Percentiles rank a stretch among this genome's conserved stretches.
Conservation (phyloP, 2,797 vertebrate species). For the Ispidina lecontei region DNA sequence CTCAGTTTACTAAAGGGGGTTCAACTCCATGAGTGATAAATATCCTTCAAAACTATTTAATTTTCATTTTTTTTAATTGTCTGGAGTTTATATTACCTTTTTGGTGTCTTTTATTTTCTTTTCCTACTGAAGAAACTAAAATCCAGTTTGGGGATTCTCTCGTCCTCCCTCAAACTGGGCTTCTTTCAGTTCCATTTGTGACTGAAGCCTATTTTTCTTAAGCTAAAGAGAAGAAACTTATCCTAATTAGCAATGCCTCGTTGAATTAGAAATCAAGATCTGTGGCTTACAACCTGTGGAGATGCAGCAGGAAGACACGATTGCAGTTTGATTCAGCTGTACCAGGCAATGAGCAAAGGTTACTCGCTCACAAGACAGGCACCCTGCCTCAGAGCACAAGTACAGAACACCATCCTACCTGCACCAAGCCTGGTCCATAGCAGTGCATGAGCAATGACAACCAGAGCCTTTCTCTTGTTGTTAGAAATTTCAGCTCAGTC, state of each 20-base stretch:
- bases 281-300: slow-evolving; percentile 36
- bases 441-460: background rate
- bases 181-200: background rate
- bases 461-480: background rate
- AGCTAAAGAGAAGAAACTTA: background rate
- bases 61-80: background rate
- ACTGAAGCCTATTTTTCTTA: background rate
- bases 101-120: background rate
- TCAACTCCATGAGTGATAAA: background rate
- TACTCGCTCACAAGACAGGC: background rate
- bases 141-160: background rate
- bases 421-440: fast-evolving
- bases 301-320: slow-evolving; percentile 10
- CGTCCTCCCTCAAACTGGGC: background rate
- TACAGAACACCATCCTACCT: fast-evolving
- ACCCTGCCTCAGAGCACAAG: background rate
- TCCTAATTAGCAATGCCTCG: slow-evolving; percentile 34
- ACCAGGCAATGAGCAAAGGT: slow-evolving; percentile 13
- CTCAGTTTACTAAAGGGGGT: background rate
- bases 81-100: background rate
- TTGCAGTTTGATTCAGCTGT: slow-evolving; percentile 38
- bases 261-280: slow-evolving; percentile 20
- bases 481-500: background rate
- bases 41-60: background rate
- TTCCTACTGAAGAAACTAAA: background rate